A percentile compares a stretch with the other conserved stretches of the same genome.
Evolutionary conservation across 2,888 invertebrate species (phyloP).

Genomic region (Rhaphigaster nebulosa): DNA sequence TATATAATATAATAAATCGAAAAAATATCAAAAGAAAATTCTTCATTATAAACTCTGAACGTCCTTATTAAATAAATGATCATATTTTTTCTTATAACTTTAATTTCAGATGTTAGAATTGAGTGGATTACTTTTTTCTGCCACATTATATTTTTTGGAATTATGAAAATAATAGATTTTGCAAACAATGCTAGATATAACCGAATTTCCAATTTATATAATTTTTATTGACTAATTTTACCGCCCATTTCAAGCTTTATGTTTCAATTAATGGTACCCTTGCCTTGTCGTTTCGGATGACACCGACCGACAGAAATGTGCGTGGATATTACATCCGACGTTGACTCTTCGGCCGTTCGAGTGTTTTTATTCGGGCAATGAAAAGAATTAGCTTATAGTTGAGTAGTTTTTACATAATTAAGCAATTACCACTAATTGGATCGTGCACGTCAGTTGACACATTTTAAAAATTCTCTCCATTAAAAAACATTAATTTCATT

Average conservation of each 20-base stretch:
- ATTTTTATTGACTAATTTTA: background rate
- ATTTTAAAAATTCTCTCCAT: background rate
- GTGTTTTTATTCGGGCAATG: background rate
- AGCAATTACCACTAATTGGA: conserved; percentile 27
- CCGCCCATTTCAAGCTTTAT: background rate
- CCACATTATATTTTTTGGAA: too few species aligned
- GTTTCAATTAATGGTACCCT: background rate
- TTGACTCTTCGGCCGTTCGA: background rate
- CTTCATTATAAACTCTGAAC: background rate
- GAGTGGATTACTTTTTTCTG: too few species aligned
- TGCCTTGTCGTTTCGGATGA: background rate
- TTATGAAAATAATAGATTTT: background rate
- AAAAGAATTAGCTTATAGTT: background rate
- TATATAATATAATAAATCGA: background rate
- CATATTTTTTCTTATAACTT: too few species aligned
- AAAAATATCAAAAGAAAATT: too few species aligned
- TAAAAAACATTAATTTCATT: conserved; percentile 42
- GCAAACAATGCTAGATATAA: too few species aligned
- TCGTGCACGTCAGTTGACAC: conserved; percentile 33
- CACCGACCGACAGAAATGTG: background rate
- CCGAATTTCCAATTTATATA: background rate
- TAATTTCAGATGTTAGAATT: too few species aligned
- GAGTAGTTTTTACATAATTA: conserved; percentile 18
- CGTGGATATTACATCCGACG: background rate
- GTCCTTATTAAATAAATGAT: background rate